phyloP scores from a whole-genome alignment of 2,888 invertebrate species.

The Disparrhopalites patrizii region DNA sequence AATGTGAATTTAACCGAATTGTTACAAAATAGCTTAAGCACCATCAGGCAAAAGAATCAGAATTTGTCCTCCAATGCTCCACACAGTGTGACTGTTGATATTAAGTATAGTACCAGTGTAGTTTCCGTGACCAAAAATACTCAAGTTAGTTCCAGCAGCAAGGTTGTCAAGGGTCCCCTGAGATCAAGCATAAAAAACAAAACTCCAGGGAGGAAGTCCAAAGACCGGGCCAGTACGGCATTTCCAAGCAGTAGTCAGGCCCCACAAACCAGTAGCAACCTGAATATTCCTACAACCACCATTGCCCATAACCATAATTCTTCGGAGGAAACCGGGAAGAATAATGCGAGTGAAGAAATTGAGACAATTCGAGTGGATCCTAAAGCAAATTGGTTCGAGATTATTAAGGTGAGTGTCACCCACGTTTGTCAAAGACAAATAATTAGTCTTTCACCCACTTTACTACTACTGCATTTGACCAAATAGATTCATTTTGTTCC shows the following conservation, averaged over 20 bases:
- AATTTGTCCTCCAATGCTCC: background rate
- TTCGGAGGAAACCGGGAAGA: background rate
- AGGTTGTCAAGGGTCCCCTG: too few relatives aligned
- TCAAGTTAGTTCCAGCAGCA: background rate
- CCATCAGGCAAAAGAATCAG: background rate
- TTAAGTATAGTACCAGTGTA: conserved; percentile 7
- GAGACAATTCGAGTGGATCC: conserved; percentile 2
- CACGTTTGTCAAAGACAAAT: too few relatives aligned
- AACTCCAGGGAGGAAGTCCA: too few relatives aligned
- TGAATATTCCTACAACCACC: too few relatives aligned
- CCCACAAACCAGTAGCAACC: too few relatives aligned
- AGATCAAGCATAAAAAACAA: too few relatives aligned
- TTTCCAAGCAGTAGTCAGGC: too few relatives aligned
- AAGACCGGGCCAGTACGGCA: too few relatives aligned
- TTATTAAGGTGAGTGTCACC: conserved; percentile 28
- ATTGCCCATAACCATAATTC: too few relatives aligned
- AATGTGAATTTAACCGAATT: background rate
- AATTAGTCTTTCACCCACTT: too few relatives aligned
- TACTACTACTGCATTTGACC: too few relatives aligned
- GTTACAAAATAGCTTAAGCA: background rate
- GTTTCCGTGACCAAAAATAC: background rate
- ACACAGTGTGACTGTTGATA: background rate
- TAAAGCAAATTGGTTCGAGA: conserved; percentile 26
- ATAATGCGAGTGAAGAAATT: background rate
- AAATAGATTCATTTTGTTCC: too few relatives aligned